phyloP scores from a whole-genome alignment of 53 echinoderm and acorn worm species.

The Temnopleurus reevesii region DNA sequence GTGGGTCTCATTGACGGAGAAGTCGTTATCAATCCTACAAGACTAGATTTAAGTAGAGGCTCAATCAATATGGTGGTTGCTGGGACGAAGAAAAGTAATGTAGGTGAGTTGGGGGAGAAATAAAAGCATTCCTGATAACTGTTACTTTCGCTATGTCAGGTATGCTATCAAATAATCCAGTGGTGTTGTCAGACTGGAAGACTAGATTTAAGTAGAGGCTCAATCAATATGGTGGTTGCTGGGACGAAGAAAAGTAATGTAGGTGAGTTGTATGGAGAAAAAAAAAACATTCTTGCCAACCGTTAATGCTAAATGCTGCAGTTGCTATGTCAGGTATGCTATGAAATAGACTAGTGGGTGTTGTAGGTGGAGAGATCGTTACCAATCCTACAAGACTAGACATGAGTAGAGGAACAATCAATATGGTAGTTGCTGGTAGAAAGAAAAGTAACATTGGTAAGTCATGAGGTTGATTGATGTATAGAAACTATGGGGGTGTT shows the following conservation, averaged over 20 bases:
- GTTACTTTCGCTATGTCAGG: too few species aligned
- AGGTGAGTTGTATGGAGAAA: conserved; percentile 55
- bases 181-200: conserved; percentile 18
- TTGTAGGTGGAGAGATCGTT: conserved; percentile 78
- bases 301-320: too few species aligned
- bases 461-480: neutral
- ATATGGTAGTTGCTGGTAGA: conserved; percentile 75
- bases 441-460: conserved; percentile 74
- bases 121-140: too few species aligned
- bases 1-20: conserved; percentile 92
- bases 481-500: neutral
- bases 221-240: conserved; percentile 88
- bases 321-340: too few species aligned
- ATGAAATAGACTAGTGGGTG: conserved; percentile 60
- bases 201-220: conserved; percentile 76
- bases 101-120: conserved; percentile 74
- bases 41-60: conserved; percentile 80
- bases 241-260: conserved; percentile 85
- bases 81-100: conserved; percentile 81
- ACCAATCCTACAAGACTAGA: conserved; percentile 87
- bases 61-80: conserved; percentile 89
- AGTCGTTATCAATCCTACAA: conserved; percentile 93
- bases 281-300: too few species aligned
- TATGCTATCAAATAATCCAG: neutral
- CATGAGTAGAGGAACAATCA: conserved; percentile 65